Conservation (phyloP, 2,797 vertebrate genomes). For the Falco cherrug region DNA sequence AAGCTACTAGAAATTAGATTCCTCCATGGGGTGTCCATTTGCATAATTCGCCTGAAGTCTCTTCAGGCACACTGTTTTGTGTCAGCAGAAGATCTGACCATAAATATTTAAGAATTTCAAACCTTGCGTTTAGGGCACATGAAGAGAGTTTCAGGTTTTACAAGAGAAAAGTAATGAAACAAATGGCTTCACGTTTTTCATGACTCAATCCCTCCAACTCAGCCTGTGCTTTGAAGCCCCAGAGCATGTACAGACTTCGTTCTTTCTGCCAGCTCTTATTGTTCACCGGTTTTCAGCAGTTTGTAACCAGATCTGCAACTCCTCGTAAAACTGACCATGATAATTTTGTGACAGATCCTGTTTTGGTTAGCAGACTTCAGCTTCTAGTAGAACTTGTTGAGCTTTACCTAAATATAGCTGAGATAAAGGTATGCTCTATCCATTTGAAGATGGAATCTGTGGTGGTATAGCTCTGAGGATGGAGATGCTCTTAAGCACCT, state of each 20-base stretch:
- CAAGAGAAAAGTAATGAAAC: constrained; percentile 25
- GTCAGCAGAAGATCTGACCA: not conserved
- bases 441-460: not conserved
- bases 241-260: not conserved
- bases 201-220: not conserved
- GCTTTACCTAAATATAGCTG: not conserved
- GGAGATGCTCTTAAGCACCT: not conserved
- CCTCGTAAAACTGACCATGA: not conserved
- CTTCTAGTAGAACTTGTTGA: not conserved
- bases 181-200: not conserved
- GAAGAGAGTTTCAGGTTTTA: constrained; percentile 30
- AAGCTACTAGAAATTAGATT: not conserved
- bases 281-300: not conserved
- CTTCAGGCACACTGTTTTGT: not conserved
- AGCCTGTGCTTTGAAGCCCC: not conserved
- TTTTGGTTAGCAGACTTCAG: not conserved
- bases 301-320: not conserved
- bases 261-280: not conserved
- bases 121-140: not conserved
- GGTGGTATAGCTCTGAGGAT: not conserved
- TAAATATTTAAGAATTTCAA: constrained; percentile 45
- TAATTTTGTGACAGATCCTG: not conserved
- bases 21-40: not conserved
- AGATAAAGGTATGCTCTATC: not conserved
- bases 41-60: constrained; percentile 6